A percentile compares a stretch with the other conserved stretches of the same genome.
Evolutionary conservation across 2,113 vertebrate genomes (phyloP).

Genomic region (Archilochus colubris): DNA sequence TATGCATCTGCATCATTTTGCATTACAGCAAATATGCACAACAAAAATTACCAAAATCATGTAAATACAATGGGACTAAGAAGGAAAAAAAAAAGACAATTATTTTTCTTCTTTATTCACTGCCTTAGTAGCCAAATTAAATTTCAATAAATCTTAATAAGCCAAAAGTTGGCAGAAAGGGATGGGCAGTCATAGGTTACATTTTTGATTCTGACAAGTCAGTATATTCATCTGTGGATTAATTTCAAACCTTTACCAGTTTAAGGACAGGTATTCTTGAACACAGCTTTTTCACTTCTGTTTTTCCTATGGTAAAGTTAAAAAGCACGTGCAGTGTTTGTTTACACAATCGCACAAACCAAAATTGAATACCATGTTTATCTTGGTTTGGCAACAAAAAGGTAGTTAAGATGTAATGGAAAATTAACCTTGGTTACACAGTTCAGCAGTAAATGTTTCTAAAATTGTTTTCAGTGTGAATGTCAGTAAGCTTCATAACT

Average conservation of each 20-base stretch:
- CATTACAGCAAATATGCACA: not conserved
- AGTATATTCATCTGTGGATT: not conserved
- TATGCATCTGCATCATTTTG: not conserved
- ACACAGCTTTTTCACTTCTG: not conserved
- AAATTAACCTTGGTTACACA: slow-evolving; percentile 46
- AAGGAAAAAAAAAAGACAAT: not conserved
- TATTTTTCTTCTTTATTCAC: not conserved
- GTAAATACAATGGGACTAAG: not conserved
- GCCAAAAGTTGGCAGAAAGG: not conserved
- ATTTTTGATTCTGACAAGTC: not conserved
- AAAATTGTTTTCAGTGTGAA: slow-evolving; percentile 35
- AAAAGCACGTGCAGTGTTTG: not conserved
- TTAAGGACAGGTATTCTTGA: not conserved
- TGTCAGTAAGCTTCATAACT: not conserved
- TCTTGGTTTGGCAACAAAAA: slow-evolving; percentile 58
- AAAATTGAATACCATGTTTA: slow-evolving; percentile 23
- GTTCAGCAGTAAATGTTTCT: slow-evolving; percentile 38
- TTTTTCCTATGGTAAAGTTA: not conserved
- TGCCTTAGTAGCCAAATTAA: not conserved
- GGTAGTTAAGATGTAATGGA: slow-evolving; percentile 27
- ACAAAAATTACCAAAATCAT: not conserved
- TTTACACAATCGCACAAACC: slow-evolving; percentile 16
- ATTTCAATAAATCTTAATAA: not conserved
- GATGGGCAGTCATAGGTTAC: not conserved
- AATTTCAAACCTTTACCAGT: not conserved